These are phyloP conservation scores for Melanerpes aurifrons DNA, from an alignment of 2,113 vertebrate genomes.

Conservation along the genomic window DNA sequence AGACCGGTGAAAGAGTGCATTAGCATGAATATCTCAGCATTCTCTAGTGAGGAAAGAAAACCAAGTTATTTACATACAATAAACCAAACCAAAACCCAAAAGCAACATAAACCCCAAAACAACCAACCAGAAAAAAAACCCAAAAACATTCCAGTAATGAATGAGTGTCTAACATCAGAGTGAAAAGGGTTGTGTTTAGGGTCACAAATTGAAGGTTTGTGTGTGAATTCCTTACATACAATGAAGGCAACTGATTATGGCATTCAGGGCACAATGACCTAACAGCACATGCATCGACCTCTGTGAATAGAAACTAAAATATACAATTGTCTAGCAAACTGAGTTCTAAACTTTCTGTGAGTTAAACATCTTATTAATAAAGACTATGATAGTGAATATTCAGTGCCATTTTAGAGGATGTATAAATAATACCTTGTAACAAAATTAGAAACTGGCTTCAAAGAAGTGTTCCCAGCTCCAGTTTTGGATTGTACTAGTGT, in stretches of 20 bases:
- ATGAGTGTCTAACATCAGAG: not conserved
- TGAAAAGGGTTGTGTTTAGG: too few species aligned
- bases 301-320: not conserved
- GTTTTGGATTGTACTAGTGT: not conserved
- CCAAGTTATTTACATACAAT: constrained; percentile 36
- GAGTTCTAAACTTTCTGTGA: not conserved
- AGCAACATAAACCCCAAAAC: too few species aligned
- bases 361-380: not conserved
- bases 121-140: too few species aligned
- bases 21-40: not conserved
- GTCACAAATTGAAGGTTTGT: not conserved
- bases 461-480: not conserved
- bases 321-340: not conserved
- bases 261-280: not conserved
- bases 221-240: not conserved
- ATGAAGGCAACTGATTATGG: not conserved
- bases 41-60: constrained; percentile 20
- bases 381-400: not conserved
- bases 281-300: not conserved
- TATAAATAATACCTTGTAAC: not conserved
- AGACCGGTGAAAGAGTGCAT: constrained; percentile 23
- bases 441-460: not conserved
- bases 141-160: not conserved
- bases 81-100: too few species aligned
- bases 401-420: not conserved